These are phyloP conservation scores for Vanessa atalanta DNA, from an alignment of 1,140 invertebrate genomes.

Conservation along the genomic window DNA sequence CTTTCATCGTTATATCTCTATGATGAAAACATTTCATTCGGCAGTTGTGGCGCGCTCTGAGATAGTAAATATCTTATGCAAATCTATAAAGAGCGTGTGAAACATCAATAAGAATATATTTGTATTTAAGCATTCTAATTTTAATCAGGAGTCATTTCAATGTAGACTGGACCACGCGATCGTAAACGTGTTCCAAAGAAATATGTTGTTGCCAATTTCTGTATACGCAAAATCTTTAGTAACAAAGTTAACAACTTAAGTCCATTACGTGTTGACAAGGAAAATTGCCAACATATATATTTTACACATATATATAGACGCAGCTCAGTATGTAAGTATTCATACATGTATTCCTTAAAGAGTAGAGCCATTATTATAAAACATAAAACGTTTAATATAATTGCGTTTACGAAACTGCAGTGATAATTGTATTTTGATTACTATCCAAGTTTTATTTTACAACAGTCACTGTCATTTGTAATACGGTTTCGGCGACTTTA, in stretches of 20 bases:
- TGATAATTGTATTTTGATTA: conserved; percentile 3
- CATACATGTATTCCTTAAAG: too few relatives aligned
- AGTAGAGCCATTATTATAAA: too few relatives aligned
- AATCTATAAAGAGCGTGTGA: not conserved
- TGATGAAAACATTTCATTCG: too few relatives aligned
- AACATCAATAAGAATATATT: not conserved
- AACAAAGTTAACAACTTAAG: too few relatives aligned
- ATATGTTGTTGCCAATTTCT: not conserved
- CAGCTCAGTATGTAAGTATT: too few relatives aligned
- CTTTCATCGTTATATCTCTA: too few relatives aligned
- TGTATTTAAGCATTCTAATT: not conserved
- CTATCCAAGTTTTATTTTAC: not conserved
- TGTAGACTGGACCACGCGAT: not conserved
- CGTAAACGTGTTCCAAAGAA: not conserved
- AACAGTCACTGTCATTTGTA: not conserved
- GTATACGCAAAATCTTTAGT: too few relatives aligned
- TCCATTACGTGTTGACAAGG: too few relatives aligned
- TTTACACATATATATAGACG: too few relatives aligned
- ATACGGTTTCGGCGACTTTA: not conserved
- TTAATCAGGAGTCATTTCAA: not conserved
- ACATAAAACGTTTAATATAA: not conserved
- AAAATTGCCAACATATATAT: too few relatives aligned
- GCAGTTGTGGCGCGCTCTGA: not conserved
- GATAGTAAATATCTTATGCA: not conserved
- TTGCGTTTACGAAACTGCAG: not conserved